Evolutionary conservation across 2,888 invertebrate genomes (phyloP), one percentile per base, ranked within the genome.

Genomic region (Leptinotarsa juncta): DNA sequence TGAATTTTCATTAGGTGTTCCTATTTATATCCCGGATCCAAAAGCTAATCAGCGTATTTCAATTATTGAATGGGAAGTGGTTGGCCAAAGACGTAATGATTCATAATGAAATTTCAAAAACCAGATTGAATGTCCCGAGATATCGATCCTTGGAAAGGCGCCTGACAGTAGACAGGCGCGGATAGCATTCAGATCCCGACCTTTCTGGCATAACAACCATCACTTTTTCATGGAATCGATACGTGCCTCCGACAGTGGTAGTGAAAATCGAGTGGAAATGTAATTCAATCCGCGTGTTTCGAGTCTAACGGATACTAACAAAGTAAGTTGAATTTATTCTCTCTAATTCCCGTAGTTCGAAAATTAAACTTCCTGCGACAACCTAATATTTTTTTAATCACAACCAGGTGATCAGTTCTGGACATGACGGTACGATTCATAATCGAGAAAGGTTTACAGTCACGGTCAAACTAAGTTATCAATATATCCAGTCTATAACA

Each of bases 61-160:
- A 0, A 57, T 57, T 57, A 23, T 12, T 14, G 57, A 14, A 23
- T 57, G 62, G 26, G 62, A 42, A 3, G 60, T 15, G 20, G 10
- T 10, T 5, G 20, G 32, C 62, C 26, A 62, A 26, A 14, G 10
- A 62, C 15, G n/a, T n/a, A 42, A 62, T 62, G 26, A 62, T 62
- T n/a, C 4, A 57, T 66, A 70, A 73, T 70, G 57, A 73, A 57
- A 66, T 70, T 57, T 70, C 53, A 51, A 62, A 65, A 60, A 60
- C 70, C 65, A 70, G 49, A 67, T 49, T 51, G 66, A 70, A 73
- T 68, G 65, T 67, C 70, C 51, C 20, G 16, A 49, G 74, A 23
- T 83, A 84, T 84, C 78, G 84, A 84, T 84, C 82, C 74, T 74
- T 78, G 77, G 73, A 81, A 80, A 79, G 80, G 82, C 81, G 83